Conservation (phyloP, 2,797 vertebrate species). For the Enteromius unitaeniatus region DNA sequence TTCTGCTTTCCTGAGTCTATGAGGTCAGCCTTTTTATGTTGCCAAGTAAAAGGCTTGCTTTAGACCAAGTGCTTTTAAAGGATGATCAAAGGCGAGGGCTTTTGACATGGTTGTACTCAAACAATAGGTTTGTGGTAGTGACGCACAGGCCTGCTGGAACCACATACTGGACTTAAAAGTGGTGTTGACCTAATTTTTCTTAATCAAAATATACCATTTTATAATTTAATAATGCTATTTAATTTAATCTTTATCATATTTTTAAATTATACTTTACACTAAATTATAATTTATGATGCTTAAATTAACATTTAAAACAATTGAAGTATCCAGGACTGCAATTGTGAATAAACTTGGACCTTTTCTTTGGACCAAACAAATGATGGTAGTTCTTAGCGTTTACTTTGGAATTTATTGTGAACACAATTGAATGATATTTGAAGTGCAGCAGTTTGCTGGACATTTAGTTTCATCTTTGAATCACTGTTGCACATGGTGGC, state of each 20-base stretch:
- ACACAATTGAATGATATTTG: background rate
- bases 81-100: constrained; percentile 64
- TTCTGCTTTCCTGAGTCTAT: background rate
- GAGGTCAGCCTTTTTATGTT: constrained; percentile 54
- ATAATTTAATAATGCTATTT: background rate
- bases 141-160: constrained; percentile 51
- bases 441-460: constrained; percentile 32
- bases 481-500: background rate
- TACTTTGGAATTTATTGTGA: background rate
- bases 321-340: background rate
- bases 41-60: constrained; percentile 52
- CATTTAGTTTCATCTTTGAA: constrained; percentile 27
- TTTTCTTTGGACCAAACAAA: background rate
- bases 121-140: constrained; percentile 60
- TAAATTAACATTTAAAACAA: background rate
- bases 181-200: background rate
- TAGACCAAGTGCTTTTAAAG: constrained; percentile 52
- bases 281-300: background rate
- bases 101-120: constrained; percentile 60
- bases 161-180: constrained; percentile 21
- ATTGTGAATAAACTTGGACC: background rate
- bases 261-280: background rate
- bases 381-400: background rate
- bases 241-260: background rate
- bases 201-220: background rate